phyloP scores from a whole-genome alignment of 2,797 vertebrate species.

The Sebastes minor region DNA sequence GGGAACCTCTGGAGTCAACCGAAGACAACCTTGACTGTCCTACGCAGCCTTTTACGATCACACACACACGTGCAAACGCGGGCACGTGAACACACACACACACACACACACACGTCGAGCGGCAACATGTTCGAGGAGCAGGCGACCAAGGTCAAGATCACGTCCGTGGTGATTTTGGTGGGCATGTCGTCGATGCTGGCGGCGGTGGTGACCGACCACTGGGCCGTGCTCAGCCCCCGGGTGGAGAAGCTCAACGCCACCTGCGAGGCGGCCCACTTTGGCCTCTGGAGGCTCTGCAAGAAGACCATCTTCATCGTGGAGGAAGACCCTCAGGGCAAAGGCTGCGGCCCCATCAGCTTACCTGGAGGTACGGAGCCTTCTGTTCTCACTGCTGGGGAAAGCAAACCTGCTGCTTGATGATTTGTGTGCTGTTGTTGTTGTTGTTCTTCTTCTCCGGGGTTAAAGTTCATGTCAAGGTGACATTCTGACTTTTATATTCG shows the following conservation, averaged over 20 bases:
- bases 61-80: not conserved
- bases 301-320: slow-evolving; percentile 84
- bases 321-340: slow-evolving; percentile 80
- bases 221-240: slow-evolving; percentile 93
- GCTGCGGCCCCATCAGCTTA: slow-evolving; percentile 87
- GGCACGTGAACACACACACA: not conserved
- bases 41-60: not conserved
- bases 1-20: slow-evolving; percentile 45
- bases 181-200: slow-evolving; percentile 89
- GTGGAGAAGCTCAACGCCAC: slow-evolving; percentile 85
- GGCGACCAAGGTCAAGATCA: slow-evolving; percentile 88
- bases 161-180: slow-evolving; percentile 87
- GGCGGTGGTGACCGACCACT: slow-evolving; percentile 93
- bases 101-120: not conserved
- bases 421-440: not conserved
- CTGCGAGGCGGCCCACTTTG: slow-evolving; percentile 94
- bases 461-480: not conserved
- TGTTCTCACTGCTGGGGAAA: not conserved
- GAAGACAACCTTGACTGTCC: slow-evolving; percentile 4
- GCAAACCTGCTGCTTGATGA: not conserved
- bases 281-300: slow-evolving; percentile 95
- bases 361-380: slow-evolving; percentile 88
- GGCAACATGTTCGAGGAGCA: slow-evolving; percentile 85
- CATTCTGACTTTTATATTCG: not conserved
- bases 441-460: not conserved